A percentile compares a stretch with the other conserved stretches of the same genome.
phyloP scores from a whole-genome alignment of 2,888 invertebrate genomes.

The Stenolophus ochropezus region DNA sequence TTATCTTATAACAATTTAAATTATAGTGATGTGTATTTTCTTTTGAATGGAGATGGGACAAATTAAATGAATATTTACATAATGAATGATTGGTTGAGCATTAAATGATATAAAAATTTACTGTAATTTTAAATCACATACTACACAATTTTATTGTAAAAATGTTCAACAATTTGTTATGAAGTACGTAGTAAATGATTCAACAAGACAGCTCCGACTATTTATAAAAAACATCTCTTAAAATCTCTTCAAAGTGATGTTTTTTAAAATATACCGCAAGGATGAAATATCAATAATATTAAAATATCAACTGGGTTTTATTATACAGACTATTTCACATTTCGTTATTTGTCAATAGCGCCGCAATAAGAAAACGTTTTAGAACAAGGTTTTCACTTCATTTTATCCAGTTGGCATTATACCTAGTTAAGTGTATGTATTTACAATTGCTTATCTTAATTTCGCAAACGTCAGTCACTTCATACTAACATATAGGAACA shows the following conservation, averaged over 20 bases:
- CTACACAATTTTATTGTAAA: slow-evolving; percentile 6
- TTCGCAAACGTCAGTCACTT: slow-evolving; percentile 57
- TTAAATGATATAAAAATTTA: slow-evolving; percentile 39
- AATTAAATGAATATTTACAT: slow-evolving; percentile 41
- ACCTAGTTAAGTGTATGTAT: slow-evolving; percentile 47
- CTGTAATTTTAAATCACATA: slow-evolving; percentile 11
- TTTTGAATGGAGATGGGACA: slow-evolving; percentile 27
- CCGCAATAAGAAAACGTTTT: slow-evolving; percentile 43
- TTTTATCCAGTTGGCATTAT: slow-evolving; percentile 38
- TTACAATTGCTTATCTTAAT: slow-evolving; percentile 55
- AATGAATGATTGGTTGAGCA: slow-evolving; percentile 38
- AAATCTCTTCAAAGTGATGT: slow-evolving; percentile 19
- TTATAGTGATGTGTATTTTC: slow-evolving; percentile 42
- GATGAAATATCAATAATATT: slow-evolving; percentile 32
- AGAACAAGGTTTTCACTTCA: slow-evolving; percentile 41
- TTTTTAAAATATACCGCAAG: neutral
- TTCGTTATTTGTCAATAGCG: slow-evolving; percentile 53
- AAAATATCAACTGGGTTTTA: slow-evolving; percentile 41
- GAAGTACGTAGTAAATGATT: slow-evolving; percentile 3
- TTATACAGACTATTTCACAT: slow-evolving; percentile 40
- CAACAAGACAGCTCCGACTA: neutral
- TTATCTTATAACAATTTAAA: slow-evolving; percentile 34
- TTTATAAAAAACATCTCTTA: slow-evolving; percentile 8
- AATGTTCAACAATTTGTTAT: neutral
- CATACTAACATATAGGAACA: slow-evolving; percentile 62